Percentiles rank a stretch among this genome's conserved stretches.
phyloP scores from a whole-genome alignment of 2,113 vertebrate genomes.

The Brachionichthys hirsutus region DNA sequence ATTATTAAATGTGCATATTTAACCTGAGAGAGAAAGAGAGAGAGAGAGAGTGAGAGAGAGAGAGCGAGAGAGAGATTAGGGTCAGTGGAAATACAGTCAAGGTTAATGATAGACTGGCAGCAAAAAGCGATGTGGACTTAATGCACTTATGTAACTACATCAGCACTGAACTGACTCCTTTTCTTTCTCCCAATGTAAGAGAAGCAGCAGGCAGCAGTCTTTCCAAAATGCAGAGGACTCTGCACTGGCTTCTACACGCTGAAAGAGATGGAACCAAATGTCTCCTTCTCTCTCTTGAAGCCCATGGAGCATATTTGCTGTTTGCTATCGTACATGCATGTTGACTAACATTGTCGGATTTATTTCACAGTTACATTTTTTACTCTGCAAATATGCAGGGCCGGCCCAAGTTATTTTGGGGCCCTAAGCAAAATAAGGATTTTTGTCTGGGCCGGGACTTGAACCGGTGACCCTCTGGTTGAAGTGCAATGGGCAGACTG shows the following conservation, averaged over 20 bases:
- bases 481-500: no score
- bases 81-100: constrained; percentile 69
- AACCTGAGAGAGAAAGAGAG: not conserved
- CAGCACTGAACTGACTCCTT: constrained; percentile 39
- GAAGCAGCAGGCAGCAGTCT: constrained; percentile 23
- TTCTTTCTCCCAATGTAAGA: constrained; percentile 32
- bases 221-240: constrained; percentile 3
- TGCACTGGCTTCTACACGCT: not conserved
- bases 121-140: constrained; percentile 38
- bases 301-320: no score
- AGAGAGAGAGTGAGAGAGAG: not conserved
- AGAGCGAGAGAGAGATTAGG: constrained; percentile 1
- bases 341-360: no score
- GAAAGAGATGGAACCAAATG: not conserved
- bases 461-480: no score
- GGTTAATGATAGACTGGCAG: constrained; percentile 70
- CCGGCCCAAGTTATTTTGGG: no score
- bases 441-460: no score
- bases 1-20: no score
- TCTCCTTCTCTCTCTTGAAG: no score
- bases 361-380: no score
- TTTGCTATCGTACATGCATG: no score
- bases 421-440: no score
- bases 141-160: constrained; percentile 69
- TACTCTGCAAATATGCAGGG: no score